Base-by-base conservation (phyloP, 2,888 invertebrate species). In the Tenodera sinensis region DNA sequence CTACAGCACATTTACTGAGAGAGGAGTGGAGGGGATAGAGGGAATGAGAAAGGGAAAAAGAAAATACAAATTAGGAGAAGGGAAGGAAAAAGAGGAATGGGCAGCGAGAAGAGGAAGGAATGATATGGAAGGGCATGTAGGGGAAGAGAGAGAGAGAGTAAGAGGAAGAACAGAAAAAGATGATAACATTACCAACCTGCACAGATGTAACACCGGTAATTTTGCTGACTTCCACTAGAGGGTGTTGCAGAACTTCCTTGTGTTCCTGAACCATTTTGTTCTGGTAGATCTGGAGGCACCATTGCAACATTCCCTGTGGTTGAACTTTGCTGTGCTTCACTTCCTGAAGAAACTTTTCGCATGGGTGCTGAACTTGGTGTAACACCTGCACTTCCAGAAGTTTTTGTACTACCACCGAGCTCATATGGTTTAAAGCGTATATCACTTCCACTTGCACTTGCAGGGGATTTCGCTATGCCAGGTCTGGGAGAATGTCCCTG, bases 161-260 rank as follows among this genome's bases (percentile, higher is more conserved):
- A n/a, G n/a, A n/a, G 27, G 28, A 85, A 20, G 28, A 83, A 27
- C 3, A 30, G 30, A 2, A 7, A 7, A 34, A 34, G 42, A 42
- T 12, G 12, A 30, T 34, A 84, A n/a, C 27, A 81, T 27, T 42
- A 81, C 86, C 27, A 34, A 81, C 90, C 96, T 92, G 96, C 96
- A 93, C 97, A 97, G 92, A 97, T 96, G 94, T 97, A 97, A 93
- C 97, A 97, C 91, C 96, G 92, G 91, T 93, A 94, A 91, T 93
- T 93, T 91, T 93, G 89, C 71, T 87, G 88, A 20, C 81, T 82
- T 15, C 84, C 34, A 81, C 15, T 15, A 0, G 82, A 54, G 25
- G 85, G 81, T 71, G 89, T 34, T 8, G 84, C 12, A 28, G 85
- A 28, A n/a, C 86, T 54, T 0, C 81, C 34, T 47, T 84, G 88